A percentile compares a stretch with the other conserved stretches of the same genome.
These are phyloP conservation scores for Zoanthus gigantus DNA, from an alignment of 92 coral and sea anemone genomes.

Conservation along the genomic window DNA sequence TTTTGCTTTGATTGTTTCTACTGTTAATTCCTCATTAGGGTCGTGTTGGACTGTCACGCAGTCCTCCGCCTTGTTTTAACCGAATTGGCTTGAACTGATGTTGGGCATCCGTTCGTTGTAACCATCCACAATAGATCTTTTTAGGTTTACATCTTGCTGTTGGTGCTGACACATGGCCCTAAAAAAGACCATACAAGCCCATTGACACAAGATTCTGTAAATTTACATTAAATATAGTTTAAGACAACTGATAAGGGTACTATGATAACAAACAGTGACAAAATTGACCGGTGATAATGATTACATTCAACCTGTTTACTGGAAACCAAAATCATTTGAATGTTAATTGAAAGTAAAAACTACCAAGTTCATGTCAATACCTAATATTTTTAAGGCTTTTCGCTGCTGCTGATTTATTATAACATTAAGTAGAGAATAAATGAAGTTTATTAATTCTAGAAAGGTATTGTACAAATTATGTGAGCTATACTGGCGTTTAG, in stretches of 20 bases:
- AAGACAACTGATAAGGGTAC: background rate
- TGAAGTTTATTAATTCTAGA: too few species aligned
- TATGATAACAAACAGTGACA: slow-evolving; percentile 1
- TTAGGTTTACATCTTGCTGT: background rate
- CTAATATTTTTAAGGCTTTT: too few species aligned
- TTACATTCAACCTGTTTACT: background rate
- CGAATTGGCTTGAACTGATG: slow-evolving; percentile 1
- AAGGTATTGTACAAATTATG: too few species aligned
- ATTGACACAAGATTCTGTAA: background rate
- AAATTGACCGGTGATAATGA: background rate
- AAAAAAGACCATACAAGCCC: background rate
- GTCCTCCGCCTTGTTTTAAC: slow-evolving; percentile 17
- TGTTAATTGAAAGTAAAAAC: too few species aligned
- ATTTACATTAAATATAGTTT: background rate
- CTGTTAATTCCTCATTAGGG: slow-evolving; percentile 15
- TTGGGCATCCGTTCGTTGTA: slow-evolving; percentile 9
- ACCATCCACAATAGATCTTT: slow-evolving; percentile 16
- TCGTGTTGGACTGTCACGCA: slow-evolving; percentile 9
- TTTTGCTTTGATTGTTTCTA: background rate
- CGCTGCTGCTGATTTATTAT: too few species aligned
- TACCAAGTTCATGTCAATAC: too few species aligned
- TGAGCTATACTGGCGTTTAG: too few species aligned
- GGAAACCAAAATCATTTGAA: too few species aligned
- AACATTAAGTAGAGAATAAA: too few species aligned
- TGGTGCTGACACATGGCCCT: slow-evolving; percentile 8